These are phyloP conservation scores for Drosophila neotestacea DNA, from an alignment of 2,888 invertebrate genomes.

Conservation along the genomic window DNA sequence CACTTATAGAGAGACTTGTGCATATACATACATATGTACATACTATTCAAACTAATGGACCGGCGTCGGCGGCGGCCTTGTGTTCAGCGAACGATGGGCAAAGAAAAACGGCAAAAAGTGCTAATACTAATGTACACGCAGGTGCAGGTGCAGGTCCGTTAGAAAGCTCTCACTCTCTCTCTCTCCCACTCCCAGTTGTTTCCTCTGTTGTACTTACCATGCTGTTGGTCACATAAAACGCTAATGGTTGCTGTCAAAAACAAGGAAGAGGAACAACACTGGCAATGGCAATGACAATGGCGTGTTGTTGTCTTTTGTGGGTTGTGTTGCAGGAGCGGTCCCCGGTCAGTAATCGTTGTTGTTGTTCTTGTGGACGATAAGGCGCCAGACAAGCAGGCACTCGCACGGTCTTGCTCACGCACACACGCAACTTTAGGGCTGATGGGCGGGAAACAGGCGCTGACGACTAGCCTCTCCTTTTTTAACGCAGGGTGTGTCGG, in stretches of 20 bases:
- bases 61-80: constrained; percentile 45
- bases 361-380: constrained; percentile 30
- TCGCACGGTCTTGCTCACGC: constrained; percentile 20
- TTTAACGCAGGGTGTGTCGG: constrained; percentile 49
- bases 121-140: constrained; percentile 38
- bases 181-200: background rate
- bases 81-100: constrained; percentile 45
- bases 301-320: constrained; percentile 25
- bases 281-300: constrained; percentile 50
- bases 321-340: constrained; percentile 42
- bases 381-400: constrained; percentile 33
- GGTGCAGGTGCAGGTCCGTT: constrained; percentile 45
- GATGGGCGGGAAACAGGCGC: constrained; percentile 1
- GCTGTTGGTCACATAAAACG: constrained; percentile 45
- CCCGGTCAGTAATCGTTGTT: constrained; percentile 30
- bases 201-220: constrained; percentile 46
- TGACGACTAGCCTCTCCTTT: constrained; percentile 31
- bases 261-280: constrained; percentile 37
- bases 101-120: constrained; percentile 31
- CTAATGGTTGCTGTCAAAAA: constrained; percentile 32
- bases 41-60: constrained; percentile 32
- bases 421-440: constrained; percentile 11
- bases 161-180: constrained; percentile 33
- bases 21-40: background rate
- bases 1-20: background rate